Base-by-base conservation (phyloP, 2,113 vertebrate genomes). In the Orientallactaga bullata region DNA sequence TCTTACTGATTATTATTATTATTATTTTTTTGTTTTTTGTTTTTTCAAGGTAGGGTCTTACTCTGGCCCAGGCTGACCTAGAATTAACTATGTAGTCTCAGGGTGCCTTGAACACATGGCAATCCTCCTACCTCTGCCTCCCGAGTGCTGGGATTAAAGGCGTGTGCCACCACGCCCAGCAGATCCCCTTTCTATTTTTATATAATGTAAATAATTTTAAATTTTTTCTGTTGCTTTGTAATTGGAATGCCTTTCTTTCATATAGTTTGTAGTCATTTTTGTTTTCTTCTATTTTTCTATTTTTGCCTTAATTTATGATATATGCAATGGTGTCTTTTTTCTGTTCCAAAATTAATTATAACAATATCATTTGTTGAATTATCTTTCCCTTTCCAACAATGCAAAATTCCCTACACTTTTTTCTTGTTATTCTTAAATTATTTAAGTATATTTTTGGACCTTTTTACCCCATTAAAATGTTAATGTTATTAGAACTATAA, bases 361-460 rank as follows among this genome's bases (percentile, higher is more conserved):
- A 8, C 23, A 76, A 51, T 26, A 71, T 90, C 11, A 68, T 91
- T 95, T 96, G 42, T 85, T 88, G 32, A 95, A 88, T 90, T 92
- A 60, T 58, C 4, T 13, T 95, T 91, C 42, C 18, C 30, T 94
- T 90, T 83, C 12, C 35, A 91, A 21, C n/a, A 73, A 58, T 84
- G 69, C 85, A 37, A 95, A 66, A 77, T 13, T 65, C 20, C 15
- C 17, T 61, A n/a, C 77, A 30, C 23, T 81, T 63, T 95, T 86
- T n/a, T 94, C 26, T 15, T 89, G 3, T 72, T 51, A 32, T 89
- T 93, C 61, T 90, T 76, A 12, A 83, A 39, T 95, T 24, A 95
- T 21, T 86, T 83, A 83, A 96, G 89, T 87, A 77, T 68, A 69
- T 69, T 91, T 94, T 95, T 21, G 90, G 39, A 72, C 9, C 15